These are phyloP conservation scores for Liolophura sinensis DNA, from an alignment of 1,140 invertebrate species.

Conservation along the genomic window DNA sequence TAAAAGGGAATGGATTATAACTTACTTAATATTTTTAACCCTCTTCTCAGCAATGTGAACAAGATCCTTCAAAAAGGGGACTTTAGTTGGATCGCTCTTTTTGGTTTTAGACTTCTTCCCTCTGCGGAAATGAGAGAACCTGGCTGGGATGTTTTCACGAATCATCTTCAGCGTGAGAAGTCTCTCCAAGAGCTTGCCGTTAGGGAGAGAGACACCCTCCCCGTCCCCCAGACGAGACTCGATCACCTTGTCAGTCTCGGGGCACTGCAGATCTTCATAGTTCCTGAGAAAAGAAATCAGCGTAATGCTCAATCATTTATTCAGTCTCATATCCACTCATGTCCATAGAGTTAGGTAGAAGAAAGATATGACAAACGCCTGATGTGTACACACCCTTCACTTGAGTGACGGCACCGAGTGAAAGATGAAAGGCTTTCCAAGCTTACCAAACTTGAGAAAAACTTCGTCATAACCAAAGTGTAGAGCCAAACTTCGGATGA, in stretches of 20 bases:
- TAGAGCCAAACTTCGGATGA: too few relatives aligned
- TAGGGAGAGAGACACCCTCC: conserved; percentile 39
- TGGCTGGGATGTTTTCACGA: conserved; percentile 17
- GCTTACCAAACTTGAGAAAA: too few relatives aligned
- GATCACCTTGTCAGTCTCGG: conserved; percentile 41
- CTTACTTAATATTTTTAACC: conserved; percentile 39
- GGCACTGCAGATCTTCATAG: conserved; percentile 53
- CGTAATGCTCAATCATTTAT: background rate
- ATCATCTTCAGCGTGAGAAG: conserved; percentile 40
- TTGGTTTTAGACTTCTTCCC: background rate
- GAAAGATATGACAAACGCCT: background rate
- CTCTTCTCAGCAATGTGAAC: conserved; percentile 38
- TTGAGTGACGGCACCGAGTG: too few relatives aligned
- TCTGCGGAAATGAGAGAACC: background rate
- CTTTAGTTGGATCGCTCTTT: conserved; percentile 16
- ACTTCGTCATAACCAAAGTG: too few relatives aligned
- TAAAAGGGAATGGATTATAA: background rate
- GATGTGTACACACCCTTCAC: too few relatives aligned
- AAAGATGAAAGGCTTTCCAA: too few relatives aligned
- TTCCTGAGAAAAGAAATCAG: conserved; percentile 30
- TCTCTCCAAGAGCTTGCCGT: conserved; percentile 54
- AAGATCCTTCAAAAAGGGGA: conserved; percentile 35
- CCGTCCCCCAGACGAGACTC: conserved; percentile 27
- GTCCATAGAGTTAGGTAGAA: background rate
- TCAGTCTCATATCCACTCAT: background rate